Conservation (phyloP, 1,140 invertebrate species). For the Tribolium castaneum region DNA sequence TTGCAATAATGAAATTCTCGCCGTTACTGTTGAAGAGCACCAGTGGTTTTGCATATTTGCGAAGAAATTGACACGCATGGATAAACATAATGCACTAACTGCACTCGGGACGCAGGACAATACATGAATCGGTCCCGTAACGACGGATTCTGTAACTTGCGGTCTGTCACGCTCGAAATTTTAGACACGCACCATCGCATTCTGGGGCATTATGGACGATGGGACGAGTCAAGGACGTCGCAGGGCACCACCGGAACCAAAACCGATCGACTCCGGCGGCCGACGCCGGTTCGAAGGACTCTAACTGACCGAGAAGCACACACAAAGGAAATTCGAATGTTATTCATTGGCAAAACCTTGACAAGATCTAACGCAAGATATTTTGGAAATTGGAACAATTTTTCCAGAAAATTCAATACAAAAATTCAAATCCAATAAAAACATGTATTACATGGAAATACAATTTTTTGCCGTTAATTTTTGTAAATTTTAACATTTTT, state of each 20-base stretch:
- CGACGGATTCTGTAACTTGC: neutral
- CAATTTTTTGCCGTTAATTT: no score
- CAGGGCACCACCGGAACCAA: neutral
- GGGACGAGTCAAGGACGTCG: slow-evolving; percentile 2
- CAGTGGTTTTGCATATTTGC: neutral
- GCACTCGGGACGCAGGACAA: neutral
- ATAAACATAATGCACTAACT: neutral
- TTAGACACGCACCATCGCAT: slow-evolving; percentile 2
- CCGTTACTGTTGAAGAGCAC: slow-evolving; percentile 1
- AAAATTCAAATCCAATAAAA: no score
- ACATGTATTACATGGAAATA: no score
- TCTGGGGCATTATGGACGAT: neutral
- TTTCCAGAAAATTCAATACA: no score
- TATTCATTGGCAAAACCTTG: no score
- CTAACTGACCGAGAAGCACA: no score
- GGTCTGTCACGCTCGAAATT: slow-evolving; percentile 18
- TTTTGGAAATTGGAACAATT: no score
- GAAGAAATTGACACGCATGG: neutral
- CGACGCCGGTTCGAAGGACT: no score
- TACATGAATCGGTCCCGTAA: neutral
- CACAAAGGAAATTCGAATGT: no score
- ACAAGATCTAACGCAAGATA: no score
- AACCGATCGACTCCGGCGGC: neutral
- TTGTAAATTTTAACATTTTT: no score
- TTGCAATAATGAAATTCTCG: neutral